A percentile compares a stretch with the other conserved stretches of the same genome.
Conservation (phyloP, 1,140 invertebrate species). For the Drosophila albomicans region DNA sequence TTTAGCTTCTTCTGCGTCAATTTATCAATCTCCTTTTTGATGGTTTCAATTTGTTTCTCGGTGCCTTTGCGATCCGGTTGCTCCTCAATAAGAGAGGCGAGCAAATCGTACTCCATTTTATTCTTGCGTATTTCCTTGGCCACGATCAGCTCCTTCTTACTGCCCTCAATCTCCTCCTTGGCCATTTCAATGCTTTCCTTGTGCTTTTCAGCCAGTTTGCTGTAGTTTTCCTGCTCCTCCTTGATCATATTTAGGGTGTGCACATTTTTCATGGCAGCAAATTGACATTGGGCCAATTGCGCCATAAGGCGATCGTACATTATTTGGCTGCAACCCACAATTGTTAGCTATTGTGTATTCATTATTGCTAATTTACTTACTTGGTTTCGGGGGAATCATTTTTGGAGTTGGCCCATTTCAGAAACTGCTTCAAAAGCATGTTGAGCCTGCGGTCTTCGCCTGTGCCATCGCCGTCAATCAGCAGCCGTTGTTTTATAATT, state of each 20-base stretch:
- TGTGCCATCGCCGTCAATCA: slow-evolving; percentile 98
- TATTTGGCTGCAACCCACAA: slow-evolving; percentile 85
- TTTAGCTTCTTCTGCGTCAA: slow-evolving; percentile 89
- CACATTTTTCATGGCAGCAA: slow-evolving; percentile 93
- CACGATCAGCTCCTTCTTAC: slow-evolving; percentile 90
- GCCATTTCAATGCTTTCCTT: slow-evolving; percentile 91
- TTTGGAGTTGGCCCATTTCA: slow-evolving; percentile 93
- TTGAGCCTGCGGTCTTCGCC: slow-evolving; percentile 96
- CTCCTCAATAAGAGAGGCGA: slow-evolving; percentile 95
- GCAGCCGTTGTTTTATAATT: slow-evolving; percentile 93
- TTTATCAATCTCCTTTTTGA: slow-evolving; percentile 90
- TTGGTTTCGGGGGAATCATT: slow-evolving; percentile 90
- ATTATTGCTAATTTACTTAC: slow-evolving; percentile 83
- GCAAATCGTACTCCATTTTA: slow-evolving; percentile 95
- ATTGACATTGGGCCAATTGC: slow-evolving; percentile 94
- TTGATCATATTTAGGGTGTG: slow-evolving; percentile 92
- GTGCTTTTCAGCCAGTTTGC: slow-evolving; percentile 91
- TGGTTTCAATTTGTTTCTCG: slow-evolving; percentile 89
- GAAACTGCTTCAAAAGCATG: slow-evolving; percentile 93
- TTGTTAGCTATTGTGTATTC: neutral
- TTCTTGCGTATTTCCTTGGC: slow-evolving; percentile 95
- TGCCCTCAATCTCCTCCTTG: slow-evolving; percentile 90
- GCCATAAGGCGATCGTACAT: slow-evolving; percentile 92
- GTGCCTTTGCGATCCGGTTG: slow-evolving; percentile 96
- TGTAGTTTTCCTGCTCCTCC: slow-evolving; percentile 94